These are phyloP conservation scores for Zosterops lateralis DNA, from an alignment of 2,113 vertebrate species.

Conservation along the genomic window DNA sequence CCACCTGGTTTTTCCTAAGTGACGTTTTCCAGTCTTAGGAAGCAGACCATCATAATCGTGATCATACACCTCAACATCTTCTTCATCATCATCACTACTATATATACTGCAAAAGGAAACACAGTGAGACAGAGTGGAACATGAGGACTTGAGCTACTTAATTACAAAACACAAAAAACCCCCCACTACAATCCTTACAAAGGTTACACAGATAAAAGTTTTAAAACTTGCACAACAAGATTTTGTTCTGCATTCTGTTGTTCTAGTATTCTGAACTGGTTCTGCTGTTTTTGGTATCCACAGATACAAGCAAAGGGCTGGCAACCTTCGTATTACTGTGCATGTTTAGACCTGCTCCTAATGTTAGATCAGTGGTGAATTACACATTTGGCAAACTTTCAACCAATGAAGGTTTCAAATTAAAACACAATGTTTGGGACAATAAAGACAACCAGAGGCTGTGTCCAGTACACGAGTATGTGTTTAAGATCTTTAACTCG, in stretches of 20 bases:
- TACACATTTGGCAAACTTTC: conserved; percentile 78
- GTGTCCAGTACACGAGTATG: conserved; percentile 65
- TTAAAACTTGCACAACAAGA: conserved; percentile 87
- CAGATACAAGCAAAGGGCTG: conserved; percentile 90
- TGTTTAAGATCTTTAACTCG: conserved; percentile 50
- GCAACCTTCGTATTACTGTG: conserved; percentile 79
- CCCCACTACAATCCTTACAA: conserved; percentile 54
- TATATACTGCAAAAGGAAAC: conserved; percentile 85
- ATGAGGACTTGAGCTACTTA: conserved; percentile 46
- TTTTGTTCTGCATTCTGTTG: conserved; percentile 76
- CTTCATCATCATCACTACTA: conserved; percentile 96
- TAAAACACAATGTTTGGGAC: conserved; percentile 75
- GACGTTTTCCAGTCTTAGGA: conserved; percentile 90
- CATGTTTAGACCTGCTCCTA: conserved; percentile 91
- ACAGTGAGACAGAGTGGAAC: conserved; percentile 21
- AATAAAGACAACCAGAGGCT: conserved; percentile 72
- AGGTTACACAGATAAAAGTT: conserved; percentile 78
- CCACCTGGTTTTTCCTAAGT: conserved; percentile 97
- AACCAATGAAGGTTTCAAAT: conserved; percentile 81
- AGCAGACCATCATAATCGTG: conserved; percentile 94
- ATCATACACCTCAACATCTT: conserved; percentile 94
- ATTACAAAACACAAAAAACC: conserved; percentile 24
- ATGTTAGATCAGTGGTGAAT: conserved; percentile 85
- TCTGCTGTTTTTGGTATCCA: conserved; percentile 99
- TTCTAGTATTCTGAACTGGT: conserved; percentile 87